A percentile compares a stretch with the other conserved stretches of the same genome.
Evolutionary conservation across 1,140 invertebrate species (phyloP).

Genomic region (Eciton burchellii): DNA sequence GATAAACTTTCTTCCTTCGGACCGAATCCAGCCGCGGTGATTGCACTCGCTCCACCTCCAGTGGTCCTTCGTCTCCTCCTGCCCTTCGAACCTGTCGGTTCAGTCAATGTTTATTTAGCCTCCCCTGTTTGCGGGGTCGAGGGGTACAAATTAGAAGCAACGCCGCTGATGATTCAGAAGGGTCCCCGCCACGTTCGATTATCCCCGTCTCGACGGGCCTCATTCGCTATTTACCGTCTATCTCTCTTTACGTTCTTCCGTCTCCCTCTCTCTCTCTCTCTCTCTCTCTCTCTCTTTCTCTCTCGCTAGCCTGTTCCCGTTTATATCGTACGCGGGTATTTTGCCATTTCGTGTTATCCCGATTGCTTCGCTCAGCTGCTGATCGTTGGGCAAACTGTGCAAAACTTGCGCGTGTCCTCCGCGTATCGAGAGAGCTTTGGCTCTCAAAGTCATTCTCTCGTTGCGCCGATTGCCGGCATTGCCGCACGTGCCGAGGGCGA

Average conservation of each 20-base stretch:
- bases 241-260: background rate
- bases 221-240: conserved; percentile 43
- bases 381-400: conserved; percentile 24
- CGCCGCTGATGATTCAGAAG: conserved; percentile 69
- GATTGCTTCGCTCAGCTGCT: conserved; percentile 23
- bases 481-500: background rate
- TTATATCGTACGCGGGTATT: conserved; percentile 12
- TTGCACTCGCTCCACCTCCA: conserved; percentile 64
- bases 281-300: background rate
- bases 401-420: conserved; percentile 29
- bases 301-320: background rate
- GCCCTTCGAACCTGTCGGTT: conserved; percentile 66
- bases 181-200: conserved; percentile 61
- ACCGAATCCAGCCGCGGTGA: conserved; percentile 64
- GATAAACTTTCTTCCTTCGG: conserved; percentile 60
- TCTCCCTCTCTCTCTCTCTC: background rate
- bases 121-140: conserved; percentile 66
- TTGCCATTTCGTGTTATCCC: conserved; percentile 43
- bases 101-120: conserved; percentile 75
- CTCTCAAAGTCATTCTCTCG: background rate
- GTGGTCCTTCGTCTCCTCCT: conserved; percentile 55
- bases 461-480: background rate
- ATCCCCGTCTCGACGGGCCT: conserved; percentile 21
- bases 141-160: conserved; percentile 74
- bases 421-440: conserved; percentile 12